Evolutionary conservation across 2,888 invertebrate genomes (phyloP).

Genomic region (Orthonevra nobilis): DNA sequence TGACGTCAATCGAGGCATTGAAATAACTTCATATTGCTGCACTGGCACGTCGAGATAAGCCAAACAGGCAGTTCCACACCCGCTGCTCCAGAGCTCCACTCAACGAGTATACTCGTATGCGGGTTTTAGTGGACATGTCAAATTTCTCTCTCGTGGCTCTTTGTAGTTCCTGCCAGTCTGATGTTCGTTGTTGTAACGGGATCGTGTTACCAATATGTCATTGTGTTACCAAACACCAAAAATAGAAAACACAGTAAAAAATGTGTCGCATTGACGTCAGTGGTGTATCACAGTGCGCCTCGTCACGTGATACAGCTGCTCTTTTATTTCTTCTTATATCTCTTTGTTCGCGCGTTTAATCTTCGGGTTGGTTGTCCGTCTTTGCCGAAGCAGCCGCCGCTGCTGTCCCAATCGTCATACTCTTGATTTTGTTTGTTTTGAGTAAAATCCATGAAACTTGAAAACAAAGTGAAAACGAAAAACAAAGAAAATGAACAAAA

Average conservation of each 20-base stretch:
- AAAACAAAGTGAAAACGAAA: background rate
- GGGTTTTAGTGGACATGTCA: background rate
- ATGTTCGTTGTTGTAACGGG: constrained; percentile 39
- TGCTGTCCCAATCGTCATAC: constrained; percentile 2
- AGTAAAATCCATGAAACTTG: background rate
- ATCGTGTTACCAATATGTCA: constrained; percentile 59
- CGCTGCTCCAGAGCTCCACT: background rate
- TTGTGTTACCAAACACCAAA: constrained; percentile 27
- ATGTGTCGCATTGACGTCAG: constrained; percentile 56
- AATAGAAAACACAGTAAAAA: background rate
- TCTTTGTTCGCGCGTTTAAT: constrained; percentile 20
- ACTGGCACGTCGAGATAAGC: constrained; percentile 33
- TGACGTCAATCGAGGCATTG: constrained; percentile 69
- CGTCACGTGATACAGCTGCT: constrained; percentile 57
- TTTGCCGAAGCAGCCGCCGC: too few relatives aligned
- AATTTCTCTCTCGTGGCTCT: background rate
- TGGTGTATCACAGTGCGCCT: constrained; percentile 23
- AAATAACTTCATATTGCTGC: constrained; percentile 48
- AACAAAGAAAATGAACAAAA: background rate
- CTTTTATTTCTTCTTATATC: constrained; percentile 65
- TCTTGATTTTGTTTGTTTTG: constrained; percentile 5
- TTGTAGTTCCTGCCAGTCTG: constrained; percentile 8
- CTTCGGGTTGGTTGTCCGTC: too few relatives aligned
- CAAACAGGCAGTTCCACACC: background rate
- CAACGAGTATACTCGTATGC: background rate